phyloP scores from a whole-genome alignment of 92 coral and sea anemone genomes.

The Porites cylindrica region DNA sequence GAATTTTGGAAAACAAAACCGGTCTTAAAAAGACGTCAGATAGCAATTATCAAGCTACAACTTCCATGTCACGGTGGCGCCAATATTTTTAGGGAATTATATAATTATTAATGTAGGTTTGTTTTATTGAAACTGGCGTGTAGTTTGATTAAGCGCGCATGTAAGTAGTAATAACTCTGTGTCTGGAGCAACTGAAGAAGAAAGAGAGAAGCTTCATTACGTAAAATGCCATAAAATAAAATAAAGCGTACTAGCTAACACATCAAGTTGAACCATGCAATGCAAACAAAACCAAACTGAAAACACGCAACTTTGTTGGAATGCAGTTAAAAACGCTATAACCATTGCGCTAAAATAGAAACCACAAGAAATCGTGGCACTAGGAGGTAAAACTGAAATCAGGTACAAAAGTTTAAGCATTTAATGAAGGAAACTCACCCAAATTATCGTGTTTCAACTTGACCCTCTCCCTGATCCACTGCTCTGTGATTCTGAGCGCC shows the following conservation, averaged over 20 bases:
- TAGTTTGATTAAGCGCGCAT: no score
- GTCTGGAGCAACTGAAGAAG: no score
- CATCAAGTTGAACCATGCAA: conserved; percentile 14
- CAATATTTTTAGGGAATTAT: no score
- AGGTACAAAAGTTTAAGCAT: neutral
- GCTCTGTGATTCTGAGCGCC: conserved; percentile 98
- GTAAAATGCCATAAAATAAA: neutral
- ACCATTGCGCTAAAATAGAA: neutral
- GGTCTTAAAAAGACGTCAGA: no score
- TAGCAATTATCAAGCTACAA: no score
- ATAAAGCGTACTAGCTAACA: neutral
- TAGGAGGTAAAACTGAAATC: neutral
- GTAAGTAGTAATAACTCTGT: no score
- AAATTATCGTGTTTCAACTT: conserved; percentile 95
- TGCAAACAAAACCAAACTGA: neutral
- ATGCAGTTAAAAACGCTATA: neutral
- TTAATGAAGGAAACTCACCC: conserved; percentile 61
- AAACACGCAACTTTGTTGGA: conserved; percentile 20
- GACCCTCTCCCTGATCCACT: conserved; percentile 96
- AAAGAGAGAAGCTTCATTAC: no score
- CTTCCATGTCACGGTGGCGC: no score
- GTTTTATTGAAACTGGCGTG: no score
- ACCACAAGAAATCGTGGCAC: no score
- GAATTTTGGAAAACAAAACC: no score
- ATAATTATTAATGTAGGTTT: no score